Conservation (phyloP, 2,797 vertebrate species). For the Salmo trutta region DNA sequence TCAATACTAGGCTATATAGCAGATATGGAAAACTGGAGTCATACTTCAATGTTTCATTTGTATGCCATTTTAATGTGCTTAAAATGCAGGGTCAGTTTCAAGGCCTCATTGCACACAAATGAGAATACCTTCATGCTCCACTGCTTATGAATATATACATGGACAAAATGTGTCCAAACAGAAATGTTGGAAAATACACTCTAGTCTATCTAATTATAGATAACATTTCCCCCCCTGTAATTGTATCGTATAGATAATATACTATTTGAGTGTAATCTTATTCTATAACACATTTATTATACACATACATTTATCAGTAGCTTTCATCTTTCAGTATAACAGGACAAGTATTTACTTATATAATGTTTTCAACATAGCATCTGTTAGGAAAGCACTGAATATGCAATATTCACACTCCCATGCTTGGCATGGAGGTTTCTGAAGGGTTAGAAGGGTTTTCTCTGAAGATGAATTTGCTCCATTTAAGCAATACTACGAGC, state of each 20-base stretch:
- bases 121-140: slow-evolving; percentile 55
- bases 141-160: slow-evolving; percentile 58
- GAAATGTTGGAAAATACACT: slow-evolving; percentile 37
- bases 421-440: slow-evolving; percentile 60
- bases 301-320: no score
- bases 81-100: slow-evolving; percentile 58
- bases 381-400: not conserved
- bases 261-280: not conserved
- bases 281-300: not conserved
- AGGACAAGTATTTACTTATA: not conserved
- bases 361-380: not conserved
- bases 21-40: slow-evolving; percentile 34
- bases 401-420: slow-evolving; percentile 57
- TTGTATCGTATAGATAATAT: not conserved
- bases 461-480: slow-evolving; percentile 71
- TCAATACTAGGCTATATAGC: slow-evolving; percentile 46
- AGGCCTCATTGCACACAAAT: slow-evolving; percentile 65
- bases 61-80: slow-evolving; percentile 41
- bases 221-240: slow-evolving; percentile 11
- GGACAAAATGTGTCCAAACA: slow-evolving; percentile 52
- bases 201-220: slow-evolving; percentile 44
- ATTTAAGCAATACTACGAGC: slow-evolving; percentile 69
- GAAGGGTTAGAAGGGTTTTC: slow-evolving; percentile 64
- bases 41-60: slow-evolving; percentile 41
- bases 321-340: no score